Conservation (phyloP, 2,888 invertebrate species). For the Platerodrilus igneus region DNA sequence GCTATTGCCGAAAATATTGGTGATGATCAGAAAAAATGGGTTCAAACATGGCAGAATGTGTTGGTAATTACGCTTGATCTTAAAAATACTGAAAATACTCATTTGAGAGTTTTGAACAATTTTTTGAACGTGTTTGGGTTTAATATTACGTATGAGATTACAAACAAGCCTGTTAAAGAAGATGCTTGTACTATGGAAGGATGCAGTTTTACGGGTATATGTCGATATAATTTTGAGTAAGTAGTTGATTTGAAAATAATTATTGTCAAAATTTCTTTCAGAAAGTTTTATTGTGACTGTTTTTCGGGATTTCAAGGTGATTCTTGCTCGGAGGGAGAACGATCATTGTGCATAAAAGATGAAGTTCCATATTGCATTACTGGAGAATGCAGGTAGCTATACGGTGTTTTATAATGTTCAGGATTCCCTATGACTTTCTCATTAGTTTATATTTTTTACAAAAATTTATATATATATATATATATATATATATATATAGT, state of each 20-base stretch:
- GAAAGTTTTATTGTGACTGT: constrained; percentile 75
- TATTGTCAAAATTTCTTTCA: constrained; percentile 44
- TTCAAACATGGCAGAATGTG: constrained; percentile 64
- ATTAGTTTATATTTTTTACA: too few species aligned
- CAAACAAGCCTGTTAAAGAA: constrained; percentile 51
- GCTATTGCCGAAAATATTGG: constrained; percentile 66
- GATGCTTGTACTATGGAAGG: constrained; percentile 72
- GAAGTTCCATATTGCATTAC: constrained; percentile 65
- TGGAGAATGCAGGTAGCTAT: constrained; percentile 80
- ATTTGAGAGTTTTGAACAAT: constrained; percentile 74
- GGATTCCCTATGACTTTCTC: too few species aligned
- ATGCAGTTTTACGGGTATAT: constrained; percentile 83
- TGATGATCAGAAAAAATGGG: constrained; percentile 61
- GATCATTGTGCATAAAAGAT: constrained; percentile 60
- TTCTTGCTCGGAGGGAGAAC: constrained; percentile 75
- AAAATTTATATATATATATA: too few species aligned
- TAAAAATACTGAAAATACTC: constrained; percentile 67
- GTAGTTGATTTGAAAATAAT: constrained; percentile 38
- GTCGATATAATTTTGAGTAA: constrained; percentile 74
- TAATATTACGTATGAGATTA: constrained; percentile 86
- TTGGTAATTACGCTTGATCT: constrained; percentile 74
- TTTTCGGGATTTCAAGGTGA: constrained; percentile 74
- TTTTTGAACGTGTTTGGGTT: constrained; percentile 85
- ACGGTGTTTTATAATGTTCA: too few species aligned
- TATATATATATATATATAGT: too few species aligned